phyloP scores from a whole-genome alignment of 1,140 invertebrate genomes.

The Sminthurides bifidus region DNA sequence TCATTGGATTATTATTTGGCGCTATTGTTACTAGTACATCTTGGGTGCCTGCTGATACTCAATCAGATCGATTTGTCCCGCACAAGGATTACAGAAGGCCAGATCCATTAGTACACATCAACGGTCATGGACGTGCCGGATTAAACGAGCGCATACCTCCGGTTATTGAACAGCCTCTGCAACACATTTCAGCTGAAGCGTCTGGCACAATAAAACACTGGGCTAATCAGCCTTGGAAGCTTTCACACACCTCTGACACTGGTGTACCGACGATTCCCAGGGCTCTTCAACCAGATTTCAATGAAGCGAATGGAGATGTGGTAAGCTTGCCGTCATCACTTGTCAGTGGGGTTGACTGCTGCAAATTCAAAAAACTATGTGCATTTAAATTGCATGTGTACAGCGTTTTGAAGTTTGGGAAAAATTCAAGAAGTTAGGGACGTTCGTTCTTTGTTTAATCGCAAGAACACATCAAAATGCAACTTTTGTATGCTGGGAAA shows the following conservation, averaged over 20 bases:
- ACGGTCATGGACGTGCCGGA: neutral
- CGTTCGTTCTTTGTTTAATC: neutral
- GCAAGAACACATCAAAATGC: neutral
- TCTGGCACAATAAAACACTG: too few species aligned
- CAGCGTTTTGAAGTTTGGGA: too few species aligned
- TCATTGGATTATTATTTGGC: conserved; percentile 48
- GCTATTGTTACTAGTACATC: conserved; percentile 37
- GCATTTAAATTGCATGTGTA: too few species aligned
- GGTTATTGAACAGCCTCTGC: neutral
- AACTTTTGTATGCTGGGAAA: too few species aligned
- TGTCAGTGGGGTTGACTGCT: too few species aligned
- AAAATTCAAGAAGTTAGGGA: too few species aligned
- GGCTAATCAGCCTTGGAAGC: neutral
- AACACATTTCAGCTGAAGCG: too few species aligned
- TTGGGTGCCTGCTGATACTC: conserved; percentile 13
- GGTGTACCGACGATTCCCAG: conserved; percentile 12
- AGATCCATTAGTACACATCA: neutral
- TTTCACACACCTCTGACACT: neutral
- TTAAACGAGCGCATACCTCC: neutral
- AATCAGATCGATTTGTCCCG: neutral
- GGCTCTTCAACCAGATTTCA: conserved; percentile 10
- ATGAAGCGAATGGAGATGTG: conserved; percentile 1
- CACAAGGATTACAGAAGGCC: neutral
- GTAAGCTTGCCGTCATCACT: neutral
- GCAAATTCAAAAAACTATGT: too few species aligned